Base-by-base conservation (phyloP, 2,888 invertebrate species). In the Leucophenga maculata region DNA sequence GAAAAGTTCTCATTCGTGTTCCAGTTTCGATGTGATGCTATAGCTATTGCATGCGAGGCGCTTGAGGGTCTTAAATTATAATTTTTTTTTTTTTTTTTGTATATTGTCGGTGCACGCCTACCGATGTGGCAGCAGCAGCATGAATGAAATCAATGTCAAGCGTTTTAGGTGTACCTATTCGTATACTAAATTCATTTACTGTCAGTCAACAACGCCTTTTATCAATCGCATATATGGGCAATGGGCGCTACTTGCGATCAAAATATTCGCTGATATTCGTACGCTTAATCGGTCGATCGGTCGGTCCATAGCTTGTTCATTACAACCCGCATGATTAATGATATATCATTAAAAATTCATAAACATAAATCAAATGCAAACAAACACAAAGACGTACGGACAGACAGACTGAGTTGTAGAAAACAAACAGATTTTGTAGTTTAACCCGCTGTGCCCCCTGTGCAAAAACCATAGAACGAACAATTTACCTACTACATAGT, bases 1-100 rank as follows among this genome's bases (percentile, higher is more conserved):
- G 76, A 79, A 82, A 81, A 78, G 81, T 85, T 85, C 85, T 86
- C 85, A 85, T 78, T 86, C 83, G 84, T 77, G 85, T 85, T 83
- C 85, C 79, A 85, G 85, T 84, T 85, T 84, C 85, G 74, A 69
- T 72, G 77, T 73, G 76, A 71, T 55, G 65, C 67, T 68, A 70
- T 77, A 50, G 65, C 67, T 68, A 70, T 77, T 77, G 77, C 77
- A 77, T 75, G 77, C 54, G 54, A 54, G 68, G 67, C 64, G 39
- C 39, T 39, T 39, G 39, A 39, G 9, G 39, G 39, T 3, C 39
- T 11, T 39, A 72, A 67, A 68, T 69, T 67, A 59, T 65, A 65
- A 69, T 70, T 57, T 68, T 62, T 65, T 44, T 67, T 32, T 66
- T 31, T 9, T 55, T 67, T 31, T 44, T 62, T 54, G 16, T 6